phyloP scores from a whole-genome alignment of 2,113 vertebrate species.

The Indicator indicator region DNA sequence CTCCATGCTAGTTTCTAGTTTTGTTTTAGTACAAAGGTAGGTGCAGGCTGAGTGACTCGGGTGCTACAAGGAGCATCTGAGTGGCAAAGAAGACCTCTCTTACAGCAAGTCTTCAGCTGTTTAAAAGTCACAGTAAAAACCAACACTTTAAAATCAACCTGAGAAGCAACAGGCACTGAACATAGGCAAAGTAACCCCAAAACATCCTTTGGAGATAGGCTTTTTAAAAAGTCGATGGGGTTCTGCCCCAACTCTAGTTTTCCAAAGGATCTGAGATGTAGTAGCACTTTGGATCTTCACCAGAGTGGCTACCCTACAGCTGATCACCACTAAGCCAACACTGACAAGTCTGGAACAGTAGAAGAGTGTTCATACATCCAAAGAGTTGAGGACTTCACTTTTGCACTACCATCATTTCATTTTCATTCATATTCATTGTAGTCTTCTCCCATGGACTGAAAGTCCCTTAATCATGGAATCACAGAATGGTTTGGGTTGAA shows the following conservation, averaged over 20 bases:
- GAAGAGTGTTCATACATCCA: not conserved
- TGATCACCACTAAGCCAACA: not conserved
- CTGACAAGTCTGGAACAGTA: not conserved
- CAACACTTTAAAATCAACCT: not conserved
- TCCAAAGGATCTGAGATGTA: not conserved
- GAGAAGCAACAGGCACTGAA: not conserved
- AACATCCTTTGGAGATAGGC: not conserved
- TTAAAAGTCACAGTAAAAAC: not conserved
- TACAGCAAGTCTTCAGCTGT: not conserved
- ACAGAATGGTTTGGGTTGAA: too few relatives aligned
- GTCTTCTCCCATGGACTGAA: not conserved
- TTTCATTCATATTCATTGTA: not conserved
- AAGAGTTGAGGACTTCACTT: fast-evolving
- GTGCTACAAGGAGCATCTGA: not conserved
- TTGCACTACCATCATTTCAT: not conserved
- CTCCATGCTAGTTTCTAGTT: fast-evolving
- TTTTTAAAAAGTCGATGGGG: not conserved
- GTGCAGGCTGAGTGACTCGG: not conserved
- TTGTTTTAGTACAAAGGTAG: not conserved
- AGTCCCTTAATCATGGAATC: not conserved
- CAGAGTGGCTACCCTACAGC: not conserved
- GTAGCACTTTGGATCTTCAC: not conserved
- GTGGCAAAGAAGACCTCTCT: not conserved
- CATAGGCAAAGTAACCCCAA: not conserved
- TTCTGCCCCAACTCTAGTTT: not conserved